phyloP scores from a whole-genome alignment of 2,113 vertebrate species.

The Nettapus auritus region DNA sequence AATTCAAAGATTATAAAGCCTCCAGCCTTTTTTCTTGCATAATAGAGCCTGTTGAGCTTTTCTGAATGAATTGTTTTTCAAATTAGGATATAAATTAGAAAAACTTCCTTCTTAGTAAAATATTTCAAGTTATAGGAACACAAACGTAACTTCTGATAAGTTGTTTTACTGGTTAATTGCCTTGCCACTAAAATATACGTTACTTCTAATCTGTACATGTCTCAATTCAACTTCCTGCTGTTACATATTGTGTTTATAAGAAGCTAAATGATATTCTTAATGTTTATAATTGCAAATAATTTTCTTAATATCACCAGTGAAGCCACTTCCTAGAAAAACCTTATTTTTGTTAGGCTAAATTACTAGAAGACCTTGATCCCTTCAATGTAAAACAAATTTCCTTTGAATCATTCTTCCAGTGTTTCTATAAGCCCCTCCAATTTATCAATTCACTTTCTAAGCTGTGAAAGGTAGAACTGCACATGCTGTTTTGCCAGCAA shows the following conservation, averaged over 20 bases:
- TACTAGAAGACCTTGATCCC: neutral
- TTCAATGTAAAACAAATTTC: neutral
- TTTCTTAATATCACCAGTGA: neutral
- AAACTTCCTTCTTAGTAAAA: neutral
- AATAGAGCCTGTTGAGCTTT: neutral
- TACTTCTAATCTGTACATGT: neutral
- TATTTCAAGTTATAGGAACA: neutral
- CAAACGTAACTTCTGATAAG: neutral
- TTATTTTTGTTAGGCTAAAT: neutral
- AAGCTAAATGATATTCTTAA: neutral
- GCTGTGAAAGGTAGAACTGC: neutral
- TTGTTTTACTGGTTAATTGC: neutral
- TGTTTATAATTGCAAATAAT: neutral
- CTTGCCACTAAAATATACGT: neutral
- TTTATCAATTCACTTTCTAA: neutral
- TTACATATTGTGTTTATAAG: neutral
- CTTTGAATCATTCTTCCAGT: neutral
- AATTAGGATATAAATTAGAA: neutral
- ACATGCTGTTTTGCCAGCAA: neutral
- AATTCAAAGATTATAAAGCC: neutral
- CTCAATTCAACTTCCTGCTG: neutral
- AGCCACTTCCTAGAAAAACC: neutral
- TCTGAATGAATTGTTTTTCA: neutral
- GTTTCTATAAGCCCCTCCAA: neutral
- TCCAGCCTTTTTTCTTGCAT: neutral